phyloP scores from a whole-genome alignment of 1,140 invertebrate genomes.

The Zaprionus taronus region DNA sequence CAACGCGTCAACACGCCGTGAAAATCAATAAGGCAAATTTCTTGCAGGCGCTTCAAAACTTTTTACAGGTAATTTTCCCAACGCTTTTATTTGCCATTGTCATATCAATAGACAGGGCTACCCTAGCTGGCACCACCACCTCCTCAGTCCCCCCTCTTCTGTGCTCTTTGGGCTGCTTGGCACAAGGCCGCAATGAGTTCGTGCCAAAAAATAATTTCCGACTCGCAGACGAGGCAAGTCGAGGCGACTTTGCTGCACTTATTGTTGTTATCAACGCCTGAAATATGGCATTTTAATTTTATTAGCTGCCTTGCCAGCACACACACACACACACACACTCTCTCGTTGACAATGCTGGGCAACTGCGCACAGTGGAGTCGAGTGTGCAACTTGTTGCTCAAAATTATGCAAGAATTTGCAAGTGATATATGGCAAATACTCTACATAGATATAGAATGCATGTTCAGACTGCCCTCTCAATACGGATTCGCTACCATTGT shows the following conservation, averaged over 20 bases:
- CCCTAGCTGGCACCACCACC: background rate
- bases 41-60: conserved; percentile 39
- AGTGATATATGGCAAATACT: background rate
- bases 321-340: conserved; percentile 17
- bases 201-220: conserved; percentile 82
- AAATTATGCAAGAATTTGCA: no score
- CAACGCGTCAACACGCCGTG: conserved; percentile 48
- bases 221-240: conserved; percentile 54
- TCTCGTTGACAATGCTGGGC: conserved; percentile 37
- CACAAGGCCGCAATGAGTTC: conserved; percentile 73
- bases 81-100: conserved; percentile 50
- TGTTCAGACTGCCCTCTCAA: background rate
- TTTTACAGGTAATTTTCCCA: conserved; percentile 73
- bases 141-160: background rate
- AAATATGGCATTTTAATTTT: conserved; percentile 84
- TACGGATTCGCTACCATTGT: conserved; percentile 23
- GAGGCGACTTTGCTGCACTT: conserved; percentile 73
- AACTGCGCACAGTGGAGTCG: conserved; percentile 40
- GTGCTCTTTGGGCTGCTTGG: conserved; percentile 22
- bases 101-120: conserved; percentile 65
- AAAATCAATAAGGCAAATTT: conserved; percentile 73
- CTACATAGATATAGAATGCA: background rate
- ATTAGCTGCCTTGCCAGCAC: conserved; percentile 76
- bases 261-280: conserved; percentile 82
- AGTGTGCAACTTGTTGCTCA: background rate